Base-by-base conservation (phyloP, 2,888 invertebrate genomes). In the Shargacucullia verbasci region DNA sequence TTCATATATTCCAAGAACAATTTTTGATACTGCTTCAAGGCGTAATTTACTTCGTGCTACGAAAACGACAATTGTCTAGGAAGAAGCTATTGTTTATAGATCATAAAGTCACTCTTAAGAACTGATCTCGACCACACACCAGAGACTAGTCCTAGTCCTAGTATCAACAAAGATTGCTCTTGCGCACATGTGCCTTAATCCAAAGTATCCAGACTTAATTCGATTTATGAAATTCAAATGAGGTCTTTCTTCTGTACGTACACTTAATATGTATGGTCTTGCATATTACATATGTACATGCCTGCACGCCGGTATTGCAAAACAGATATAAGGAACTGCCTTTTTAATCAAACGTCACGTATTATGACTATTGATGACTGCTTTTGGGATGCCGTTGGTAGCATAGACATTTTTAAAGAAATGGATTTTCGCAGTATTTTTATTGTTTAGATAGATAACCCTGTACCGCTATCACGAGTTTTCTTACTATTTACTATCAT, bases 251-350 rank as follows among this genome's bases (percentile, higher is more conserved):
- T 63, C 38, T 50, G 13, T 38, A 40, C 33, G 20, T 49, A 12
- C 31, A 10, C 14, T 65, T 40, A 53, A 44, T n/a, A n/a, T n/a
- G 53, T 59, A 49, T 59, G 59, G 49, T 38, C 41, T 65, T 63
- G 50, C 50, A 65, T 65, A 52, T 58, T 44, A 58, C 38, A 65
- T 63, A 27, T 34, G 58, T 47, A 65, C 58, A 63, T 58, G 31
- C 58, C 38, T 27, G 50, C 66, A 50, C 63, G 20, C 41, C 27
- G 41, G 20, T 20, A 20, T 50, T 63, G 34, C 46, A 34, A 38
- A 64, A 41, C 45, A 56, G 39, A 50, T 50, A 35, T 65, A 46
- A 29, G 45, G 37, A 64, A 55, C 13, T 20, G 37, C 49, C 44
- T 45, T 49, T 29, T 50, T 45, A 46, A 37, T 50, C 29, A 14